phyloP scores from a whole-genome alignment of 2,888 invertebrate genomes.

The Prosapia bicincta region DNA sequence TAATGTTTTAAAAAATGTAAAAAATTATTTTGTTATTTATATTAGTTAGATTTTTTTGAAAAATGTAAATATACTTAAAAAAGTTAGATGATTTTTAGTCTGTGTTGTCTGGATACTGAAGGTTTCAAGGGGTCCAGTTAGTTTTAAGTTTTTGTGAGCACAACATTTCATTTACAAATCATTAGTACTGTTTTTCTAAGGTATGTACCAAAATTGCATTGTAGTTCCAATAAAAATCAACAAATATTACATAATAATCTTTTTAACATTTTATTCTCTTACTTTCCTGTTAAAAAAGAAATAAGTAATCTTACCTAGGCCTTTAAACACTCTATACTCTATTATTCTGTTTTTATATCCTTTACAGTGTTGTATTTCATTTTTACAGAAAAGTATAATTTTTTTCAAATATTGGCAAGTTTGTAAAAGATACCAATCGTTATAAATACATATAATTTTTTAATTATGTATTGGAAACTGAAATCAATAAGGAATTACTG shows the following conservation, averaged over 20 bases:
- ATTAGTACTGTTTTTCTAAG: background rate
- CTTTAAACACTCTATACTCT: too few species aligned
- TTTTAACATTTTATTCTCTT: background rate
- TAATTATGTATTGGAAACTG: too few species aligned
- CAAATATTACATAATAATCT: background rate
- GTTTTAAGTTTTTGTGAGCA: background rate
- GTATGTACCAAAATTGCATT: background rate
- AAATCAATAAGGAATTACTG: too few species aligned
- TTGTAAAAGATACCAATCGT: too few species aligned
- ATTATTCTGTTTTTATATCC: too few species aligned
- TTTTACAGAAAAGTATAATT: too few species aligned
- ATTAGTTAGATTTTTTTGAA: background rate
- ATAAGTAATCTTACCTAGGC: too few species aligned
- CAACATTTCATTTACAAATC: background rate
- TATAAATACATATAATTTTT: too few species aligned
- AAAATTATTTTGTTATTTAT: background rate
- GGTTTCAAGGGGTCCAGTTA: constrained; percentile 2
- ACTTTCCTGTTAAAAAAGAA: too few species aligned
- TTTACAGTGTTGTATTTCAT: too few species aligned
- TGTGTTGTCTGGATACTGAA: background rate
- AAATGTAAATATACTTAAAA: background rate
- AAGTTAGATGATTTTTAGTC: background rate
- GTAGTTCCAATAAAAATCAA: background rate
- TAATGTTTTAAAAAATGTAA: background rate
- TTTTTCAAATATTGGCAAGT: too few species aligned